Evolutionary conservation across 2,797 vertebrate genomes (phyloP).

Genomic region (Australoheros facetus): DNA sequence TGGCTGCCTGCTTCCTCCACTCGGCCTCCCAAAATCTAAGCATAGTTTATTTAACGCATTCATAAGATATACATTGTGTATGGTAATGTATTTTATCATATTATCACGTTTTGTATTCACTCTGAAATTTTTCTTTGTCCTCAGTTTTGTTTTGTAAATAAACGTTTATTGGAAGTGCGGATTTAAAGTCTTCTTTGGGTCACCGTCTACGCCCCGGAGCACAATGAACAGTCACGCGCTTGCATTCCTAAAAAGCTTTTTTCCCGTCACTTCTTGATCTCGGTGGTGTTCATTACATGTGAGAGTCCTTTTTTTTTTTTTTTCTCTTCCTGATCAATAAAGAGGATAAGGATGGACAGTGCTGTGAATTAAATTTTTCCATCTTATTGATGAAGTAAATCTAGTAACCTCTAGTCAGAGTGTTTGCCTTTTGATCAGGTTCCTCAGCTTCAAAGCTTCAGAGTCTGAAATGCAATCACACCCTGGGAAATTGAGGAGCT

Average conservation of each 20-base stretch:
- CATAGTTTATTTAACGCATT: conserved; percentile 74
- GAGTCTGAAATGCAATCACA: conserved; percentile 26
- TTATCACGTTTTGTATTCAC: conserved; percentile 89
- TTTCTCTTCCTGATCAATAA: conserved; percentile 26
- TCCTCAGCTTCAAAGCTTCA: conserved; percentile 42
- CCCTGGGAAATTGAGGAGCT: conserved; percentile 29
- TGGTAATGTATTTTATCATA: conserved; percentile 87
- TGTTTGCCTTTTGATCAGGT: conserved; percentile 56
- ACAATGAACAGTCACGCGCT: conserved; percentile 13
- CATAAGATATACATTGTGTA: conserved; percentile 77
- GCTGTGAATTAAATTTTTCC: conserved; percentile 42
- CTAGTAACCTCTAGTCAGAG: conserved; percentile 37
- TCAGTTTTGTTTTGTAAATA: conserved; percentile 91
- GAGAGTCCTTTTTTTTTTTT: background rate
- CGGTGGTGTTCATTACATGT: conserved; percentile 21
- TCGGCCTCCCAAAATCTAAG: conserved; percentile 51
- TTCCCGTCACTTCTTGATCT: conserved; percentile 70
- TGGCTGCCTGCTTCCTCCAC: conserved; percentile 59
- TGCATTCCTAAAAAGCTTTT: conserved; percentile 63
- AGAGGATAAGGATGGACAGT: conserved; percentile 35
- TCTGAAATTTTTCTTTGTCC: conserved; percentile 83
- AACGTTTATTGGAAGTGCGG: conserved; percentile 80
- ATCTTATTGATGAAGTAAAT: conserved; percentile 44
- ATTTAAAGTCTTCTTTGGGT: conserved; percentile 19
- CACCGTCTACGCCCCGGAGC: background rate